A percentile compares a stretch with the other conserved stretches of the same genome.
These are phyloP conservation scores for Pheosia gnoma DNA, from an alignment of 2,888 invertebrate species.

Conservation along the genomic window DNA sequence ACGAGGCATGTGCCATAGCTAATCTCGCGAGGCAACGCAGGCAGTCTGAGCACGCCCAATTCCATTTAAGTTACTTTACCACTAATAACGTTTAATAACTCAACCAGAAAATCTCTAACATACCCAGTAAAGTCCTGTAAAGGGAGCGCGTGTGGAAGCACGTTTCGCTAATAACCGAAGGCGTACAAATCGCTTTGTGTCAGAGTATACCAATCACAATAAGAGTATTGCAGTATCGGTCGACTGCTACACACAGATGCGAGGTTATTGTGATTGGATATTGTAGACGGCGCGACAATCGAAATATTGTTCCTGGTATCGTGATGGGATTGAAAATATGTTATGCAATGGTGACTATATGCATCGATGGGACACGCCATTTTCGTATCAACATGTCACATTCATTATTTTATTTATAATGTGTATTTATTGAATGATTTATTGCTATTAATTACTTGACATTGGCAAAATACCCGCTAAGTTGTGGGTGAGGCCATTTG, in stretches of 20 bases:
- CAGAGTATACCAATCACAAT: constrained; percentile 2
- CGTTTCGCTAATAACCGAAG: neutral
- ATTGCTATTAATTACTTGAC: too few relatives aligned
- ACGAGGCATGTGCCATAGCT: too few relatives aligned
- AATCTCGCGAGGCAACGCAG: too few relatives aligned
- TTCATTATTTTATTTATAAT: too few relatives aligned
- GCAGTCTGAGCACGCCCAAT: too few relatives aligned
- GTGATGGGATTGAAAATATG: neutral
- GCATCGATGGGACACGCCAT: too few relatives aligned
- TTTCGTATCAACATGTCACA: too few relatives aligned
- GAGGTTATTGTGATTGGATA: neutral
- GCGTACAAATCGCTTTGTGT: constrained; percentile 4
- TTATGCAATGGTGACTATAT: too few relatives aligned
- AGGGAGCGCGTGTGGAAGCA: neutral
- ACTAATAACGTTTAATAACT: neutral
- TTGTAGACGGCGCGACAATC: neutral
- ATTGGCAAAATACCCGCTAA: too few relatives aligned
- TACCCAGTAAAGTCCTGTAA: neutral
- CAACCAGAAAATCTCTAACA: neutral
- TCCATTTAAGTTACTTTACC: too few relatives aligned
- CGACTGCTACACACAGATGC: neutral
- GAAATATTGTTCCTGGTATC: neutral
- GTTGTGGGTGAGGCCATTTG: too few relatives aligned
- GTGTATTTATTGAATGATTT: too few relatives aligned
- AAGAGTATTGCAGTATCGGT: neutral